These are phyloP conservation scores for Agrotis exclamationis DNA, from an alignment of 2,888 invertebrate species.

Conservation along the genomic window DNA sequence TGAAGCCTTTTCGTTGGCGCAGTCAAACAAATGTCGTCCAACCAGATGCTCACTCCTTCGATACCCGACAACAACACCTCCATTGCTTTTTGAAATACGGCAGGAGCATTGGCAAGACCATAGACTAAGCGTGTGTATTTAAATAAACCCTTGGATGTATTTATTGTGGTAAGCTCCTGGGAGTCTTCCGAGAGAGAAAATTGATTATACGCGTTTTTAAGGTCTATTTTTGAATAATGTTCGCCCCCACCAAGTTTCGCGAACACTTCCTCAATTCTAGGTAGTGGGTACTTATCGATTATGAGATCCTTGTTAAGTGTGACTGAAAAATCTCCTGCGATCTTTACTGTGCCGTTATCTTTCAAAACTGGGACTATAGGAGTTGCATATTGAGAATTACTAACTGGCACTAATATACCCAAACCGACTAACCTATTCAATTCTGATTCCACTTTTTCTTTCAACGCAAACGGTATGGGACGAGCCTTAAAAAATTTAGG, in stretches of 20 bases:
- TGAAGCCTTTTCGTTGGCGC: too few species aligned
- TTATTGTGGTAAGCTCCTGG: background rate
- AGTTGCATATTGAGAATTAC: background rate
- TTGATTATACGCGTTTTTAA: conserved; percentile 1
- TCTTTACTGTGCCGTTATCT: background rate
- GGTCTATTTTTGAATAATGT: background rate
- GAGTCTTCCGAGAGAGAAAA: background rate
- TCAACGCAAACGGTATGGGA: conserved; percentile 1
- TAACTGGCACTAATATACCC: background rate
- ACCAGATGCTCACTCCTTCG: too few species aligned
- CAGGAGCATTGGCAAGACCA: background rate
- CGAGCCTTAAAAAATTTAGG: conserved; percentile 7
- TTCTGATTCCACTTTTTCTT: background rate
- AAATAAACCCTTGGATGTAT: conserved; percentile 1
- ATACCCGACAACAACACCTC: too few species aligned
- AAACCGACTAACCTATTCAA: background rate
- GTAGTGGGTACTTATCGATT: background rate
- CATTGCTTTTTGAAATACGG: too few species aligned
- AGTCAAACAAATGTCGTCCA: too few species aligned
- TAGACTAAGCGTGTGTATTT: conserved; percentile 5
- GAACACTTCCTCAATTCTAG: background rate
- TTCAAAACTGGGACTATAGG: background rate
- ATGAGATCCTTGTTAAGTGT: background rate
- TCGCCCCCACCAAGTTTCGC: background rate
- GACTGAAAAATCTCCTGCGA: background rate